A percentile compares a stretch with the other conserved stretches of the same genome.
These are phyloP conservation scores for Hyphantria cunea DNA, from an alignment of 1,140 invertebrate species.

Conservation along the genomic window DNA sequence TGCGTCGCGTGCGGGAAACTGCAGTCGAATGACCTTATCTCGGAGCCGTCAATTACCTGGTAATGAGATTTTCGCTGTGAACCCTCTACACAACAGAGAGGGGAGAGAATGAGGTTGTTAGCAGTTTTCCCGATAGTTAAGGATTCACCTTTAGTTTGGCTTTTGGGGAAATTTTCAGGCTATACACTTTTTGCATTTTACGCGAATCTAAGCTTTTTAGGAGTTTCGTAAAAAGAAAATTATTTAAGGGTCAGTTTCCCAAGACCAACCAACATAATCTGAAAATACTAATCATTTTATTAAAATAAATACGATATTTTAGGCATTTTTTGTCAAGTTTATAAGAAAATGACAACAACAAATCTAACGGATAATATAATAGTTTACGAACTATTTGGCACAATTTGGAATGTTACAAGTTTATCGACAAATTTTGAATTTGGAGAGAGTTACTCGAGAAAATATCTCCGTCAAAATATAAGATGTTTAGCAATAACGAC, in stretches of 20 bases:
- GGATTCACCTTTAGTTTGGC: constrained; percentile 32
- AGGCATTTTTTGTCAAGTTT: background rate
- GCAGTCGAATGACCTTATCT: constrained; percentile 89
- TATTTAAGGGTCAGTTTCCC: background rate
- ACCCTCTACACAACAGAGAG: constrained; percentile 37
- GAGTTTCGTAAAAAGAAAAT: constrained; percentile 1
- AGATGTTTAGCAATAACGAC: constrained; percentile 38
- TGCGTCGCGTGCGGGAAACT: constrained; percentile 96
- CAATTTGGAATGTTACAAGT: constrained; percentile 55
- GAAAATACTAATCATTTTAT: background rate
- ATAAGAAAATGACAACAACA: constrained; percentile 38
- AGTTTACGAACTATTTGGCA: constrained; percentile 44
- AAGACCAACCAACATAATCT: background rate
- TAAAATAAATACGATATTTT: no score
- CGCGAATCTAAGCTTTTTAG: constrained; percentile 3
- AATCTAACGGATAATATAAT: constrained; percentile 43
- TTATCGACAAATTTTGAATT: constrained; percentile 50
- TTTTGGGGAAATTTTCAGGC: constrained; percentile 13
- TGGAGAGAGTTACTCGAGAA: constrained; percentile 30
- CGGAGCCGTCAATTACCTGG: constrained; percentile 87
- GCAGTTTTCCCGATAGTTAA: constrained; percentile 27
- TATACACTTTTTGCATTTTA: constrained; percentile 2
- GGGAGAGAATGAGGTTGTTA: constrained; percentile 33
- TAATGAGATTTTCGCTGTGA: constrained; percentile 64
- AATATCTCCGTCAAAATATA: constrained; percentile 47